Evolutionary conservation across 2,888 invertebrate species (phyloP).

Genomic region (Sarcophaga variegata): DNA sequence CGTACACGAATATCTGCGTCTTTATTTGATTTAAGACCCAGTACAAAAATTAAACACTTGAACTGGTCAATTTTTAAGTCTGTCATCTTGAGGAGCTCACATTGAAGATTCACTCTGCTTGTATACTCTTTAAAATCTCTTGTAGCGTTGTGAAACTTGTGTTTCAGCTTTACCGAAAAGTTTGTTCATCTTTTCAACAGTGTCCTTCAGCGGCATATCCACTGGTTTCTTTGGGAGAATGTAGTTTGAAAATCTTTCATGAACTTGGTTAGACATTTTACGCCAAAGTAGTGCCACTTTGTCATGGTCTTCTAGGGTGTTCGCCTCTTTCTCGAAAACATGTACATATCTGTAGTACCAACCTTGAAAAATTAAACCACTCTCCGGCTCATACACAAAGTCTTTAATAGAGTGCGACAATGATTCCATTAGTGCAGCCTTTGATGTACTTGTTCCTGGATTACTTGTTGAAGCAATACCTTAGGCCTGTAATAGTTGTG

Average conservation of each 20-base stretch:
- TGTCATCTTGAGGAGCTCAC: conserved; percentile 37
- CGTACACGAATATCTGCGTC: conserved; percentile 37
- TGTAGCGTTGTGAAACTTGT: too few species aligned
- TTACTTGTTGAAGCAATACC: too few species aligned
- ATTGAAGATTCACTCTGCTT: conserved; percentile 38
- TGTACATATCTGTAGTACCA: conserved; percentile 35
- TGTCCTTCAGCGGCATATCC: not conserved
- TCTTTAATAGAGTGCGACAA: conserved; percentile 27
- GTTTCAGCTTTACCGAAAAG: conserved; percentile 37
- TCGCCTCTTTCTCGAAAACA: conserved; percentile 37
- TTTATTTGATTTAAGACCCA: conserved; percentile 19
- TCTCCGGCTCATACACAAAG: conserved; percentile 34
- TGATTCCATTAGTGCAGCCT: conserved; percentile 27
- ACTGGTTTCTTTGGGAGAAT: conserved; percentile 37
- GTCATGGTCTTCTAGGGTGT: conserved; percentile 16
- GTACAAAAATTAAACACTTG: conserved; percentile 45
- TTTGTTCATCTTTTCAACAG: conserved; percentile 27
- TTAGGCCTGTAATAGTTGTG: too few species aligned
- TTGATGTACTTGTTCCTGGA: not conserved
- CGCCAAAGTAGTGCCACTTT: conserved; percentile 28
- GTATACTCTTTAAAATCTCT: conserved; percentile 44
- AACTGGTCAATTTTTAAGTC: conserved; percentile 43
- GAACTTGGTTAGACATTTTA: conserved; percentile 39
- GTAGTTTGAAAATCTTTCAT: conserved; percentile 36
- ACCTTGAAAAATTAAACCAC: conserved; percentile 28